Conservation (phyloP, 2,113 vertebrate genomes). For the Tichodroma muraria region DNA sequence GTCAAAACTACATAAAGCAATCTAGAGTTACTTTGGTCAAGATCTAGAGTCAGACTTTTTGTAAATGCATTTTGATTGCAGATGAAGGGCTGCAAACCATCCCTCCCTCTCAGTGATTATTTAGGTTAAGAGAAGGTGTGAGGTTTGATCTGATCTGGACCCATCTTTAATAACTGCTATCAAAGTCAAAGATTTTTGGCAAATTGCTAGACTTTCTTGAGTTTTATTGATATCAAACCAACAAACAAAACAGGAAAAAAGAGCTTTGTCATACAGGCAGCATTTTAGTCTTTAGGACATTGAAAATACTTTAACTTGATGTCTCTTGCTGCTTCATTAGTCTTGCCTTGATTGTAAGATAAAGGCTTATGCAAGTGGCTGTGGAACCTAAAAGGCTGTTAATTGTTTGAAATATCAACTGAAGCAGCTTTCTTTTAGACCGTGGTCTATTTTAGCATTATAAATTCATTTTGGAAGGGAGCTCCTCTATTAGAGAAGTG, state of each 20-base stretch:
- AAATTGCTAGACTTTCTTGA: neutral
- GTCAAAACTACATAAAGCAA: neutral
- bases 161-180: neutral
- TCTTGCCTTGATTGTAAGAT: neutral
- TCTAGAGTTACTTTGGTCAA: neutral
- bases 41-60: neutral
- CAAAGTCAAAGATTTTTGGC: neutral
- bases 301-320: neutral
- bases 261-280: neutral
- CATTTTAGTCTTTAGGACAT: neutral
- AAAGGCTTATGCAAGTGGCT: neutral
- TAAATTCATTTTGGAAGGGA: conserved; percentile 22
- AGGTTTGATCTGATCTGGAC: neutral
- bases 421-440: neutral
- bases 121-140: neutral
- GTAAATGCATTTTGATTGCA: neutral
- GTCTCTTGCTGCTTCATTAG: neutral
- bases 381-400: conserved; percentile 16
- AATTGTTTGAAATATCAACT: conserved; percentile 8
- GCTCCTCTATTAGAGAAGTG: neutral
- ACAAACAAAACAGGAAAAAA: neutral
- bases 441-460: neutral
- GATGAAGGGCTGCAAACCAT: neutral
- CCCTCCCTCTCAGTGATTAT: neutral
- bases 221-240: neutral